Evolutionary conservation across 2,113 vertebrate species (phyloP).

Genomic region (Atlantisia rogersi): DNA sequence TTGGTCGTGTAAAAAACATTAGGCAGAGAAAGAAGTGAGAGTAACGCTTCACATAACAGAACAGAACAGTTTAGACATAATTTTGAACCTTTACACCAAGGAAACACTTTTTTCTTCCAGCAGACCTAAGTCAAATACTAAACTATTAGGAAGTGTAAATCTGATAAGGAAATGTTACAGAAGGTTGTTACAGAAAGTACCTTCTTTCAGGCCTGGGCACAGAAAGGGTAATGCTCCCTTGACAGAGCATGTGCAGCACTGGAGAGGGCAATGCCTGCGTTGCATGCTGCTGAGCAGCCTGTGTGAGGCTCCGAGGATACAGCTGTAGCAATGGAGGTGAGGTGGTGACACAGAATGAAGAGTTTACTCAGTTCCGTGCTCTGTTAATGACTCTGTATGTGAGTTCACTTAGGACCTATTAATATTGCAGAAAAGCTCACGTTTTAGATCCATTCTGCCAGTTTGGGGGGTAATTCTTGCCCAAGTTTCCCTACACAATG

Average conservation of each 20-base stretch:
- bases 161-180: background rate
- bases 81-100: background rate
- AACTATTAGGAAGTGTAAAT: background rate
- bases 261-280: background rate
- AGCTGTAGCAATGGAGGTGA: background rate
- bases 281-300: fast-evolving
- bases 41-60: background rate
- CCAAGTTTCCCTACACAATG: background rate
- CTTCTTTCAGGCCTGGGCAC: background rate
- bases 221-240: background rate
- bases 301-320: background rate
- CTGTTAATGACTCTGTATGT: background rate
- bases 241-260: background rate
- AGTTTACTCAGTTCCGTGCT: background rate
- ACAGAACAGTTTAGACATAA: background rate
- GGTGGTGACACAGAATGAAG: background rate
- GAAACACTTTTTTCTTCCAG: background rate
- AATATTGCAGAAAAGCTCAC: background rate
- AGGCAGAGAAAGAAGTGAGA: background rate
- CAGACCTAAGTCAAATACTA: background rate
- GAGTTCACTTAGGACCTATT: background rate
- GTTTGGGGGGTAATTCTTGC: background rate
- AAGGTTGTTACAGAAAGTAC: background rate
- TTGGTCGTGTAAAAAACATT: background rate
- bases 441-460: background rate